Evolutionary conservation across 2,888 invertebrate species (phyloP).

Genomic region (Euplexia lucipara): DNA sequence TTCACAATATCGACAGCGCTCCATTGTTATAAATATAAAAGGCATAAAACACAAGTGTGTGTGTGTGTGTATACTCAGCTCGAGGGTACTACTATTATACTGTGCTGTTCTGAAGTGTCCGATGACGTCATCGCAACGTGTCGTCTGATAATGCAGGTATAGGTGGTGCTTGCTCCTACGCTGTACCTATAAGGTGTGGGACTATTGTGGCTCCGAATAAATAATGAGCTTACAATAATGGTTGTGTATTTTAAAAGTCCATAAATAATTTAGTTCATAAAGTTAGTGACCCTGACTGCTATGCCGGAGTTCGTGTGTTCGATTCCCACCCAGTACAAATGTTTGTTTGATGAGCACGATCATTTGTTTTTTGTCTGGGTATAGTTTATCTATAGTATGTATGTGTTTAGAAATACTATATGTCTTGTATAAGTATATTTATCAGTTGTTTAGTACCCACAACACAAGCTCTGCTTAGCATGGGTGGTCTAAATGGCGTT

Average conservation of each 20-base stretch:
- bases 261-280: too few species aligned
- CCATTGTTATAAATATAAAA: constrained; percentile 49
- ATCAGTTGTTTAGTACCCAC: too few species aligned
- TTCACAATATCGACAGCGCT: constrained; percentile 44
- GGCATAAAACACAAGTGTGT: constrained; percentile 35
- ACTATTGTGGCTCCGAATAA: constrained; percentile 28
- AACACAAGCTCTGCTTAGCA: too few species aligned
- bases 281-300: too few species aligned
- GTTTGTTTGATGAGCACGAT: too few species aligned
- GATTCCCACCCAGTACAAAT: too few species aligned
- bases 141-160: constrained; percentile 42
- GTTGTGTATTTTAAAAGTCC: constrained; percentile 9
- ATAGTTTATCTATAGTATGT: too few species aligned
- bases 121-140: constrained; percentile 56
- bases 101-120: constrained; percentile 39
- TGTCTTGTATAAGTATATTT: too few species aligned
- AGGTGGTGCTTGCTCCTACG: constrained; percentile 34
- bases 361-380: too few species aligned
- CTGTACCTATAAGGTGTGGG: constrained; percentile 37
- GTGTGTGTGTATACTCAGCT: constrained; percentile 40
- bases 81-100: constrained; percentile 35
- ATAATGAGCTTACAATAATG: constrained; percentile 23
- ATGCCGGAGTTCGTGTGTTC: too few species aligned
- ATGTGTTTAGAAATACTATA: too few species aligned
- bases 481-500: too few species aligned